phyloP scores from a whole-genome alignment of 1,140 invertebrate genomes.

The Papilio polyxenes region DNA sequence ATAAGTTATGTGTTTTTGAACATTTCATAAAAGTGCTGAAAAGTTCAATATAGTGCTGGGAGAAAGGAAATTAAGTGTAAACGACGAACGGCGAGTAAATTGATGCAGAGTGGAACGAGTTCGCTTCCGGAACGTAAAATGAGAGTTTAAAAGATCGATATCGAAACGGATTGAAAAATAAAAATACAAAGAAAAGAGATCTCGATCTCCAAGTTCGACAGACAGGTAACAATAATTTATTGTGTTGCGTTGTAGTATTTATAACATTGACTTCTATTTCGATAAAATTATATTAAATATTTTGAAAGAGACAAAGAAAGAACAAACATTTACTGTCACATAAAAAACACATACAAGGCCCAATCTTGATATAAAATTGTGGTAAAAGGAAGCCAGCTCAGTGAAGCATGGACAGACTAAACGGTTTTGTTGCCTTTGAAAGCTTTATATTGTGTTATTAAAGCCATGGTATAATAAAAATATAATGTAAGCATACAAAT shows the following conservation, averaged over 20 bases:
- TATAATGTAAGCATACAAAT: too few relatives aligned
- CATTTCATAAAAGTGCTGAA: constrained; percentile 17
- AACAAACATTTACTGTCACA: too few relatives aligned
- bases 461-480: too few relatives aligned
- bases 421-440: too few relatives aligned
- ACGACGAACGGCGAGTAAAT: constrained; percentile 11
- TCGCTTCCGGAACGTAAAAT: not conserved
- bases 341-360: too few relatives aligned
- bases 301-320: too few relatives aligned
- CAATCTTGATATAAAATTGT: too few relatives aligned
- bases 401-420: too few relatives aligned
- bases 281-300: too few relatives aligned
- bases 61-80: constrained; percentile 1
- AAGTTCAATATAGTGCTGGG: not conserved
- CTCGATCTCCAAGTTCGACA: not conserved
- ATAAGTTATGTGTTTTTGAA: not conserved
- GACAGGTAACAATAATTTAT: not conserved
- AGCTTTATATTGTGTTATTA: too few relatives aligned
- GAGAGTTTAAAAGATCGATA: constrained; percentile 1
- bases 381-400: too few relatives aligned
- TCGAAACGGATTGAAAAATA: constrained; percentile 9
- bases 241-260: not conserved
- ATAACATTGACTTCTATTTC: too few relatives aligned
- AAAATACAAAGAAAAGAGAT: not conserved
- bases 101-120: not conserved